These are phyloP conservation scores for Mus spretus DNA, from an alignment of 2,797 vertebrate species.

Conservation along the genomic window DNA sequence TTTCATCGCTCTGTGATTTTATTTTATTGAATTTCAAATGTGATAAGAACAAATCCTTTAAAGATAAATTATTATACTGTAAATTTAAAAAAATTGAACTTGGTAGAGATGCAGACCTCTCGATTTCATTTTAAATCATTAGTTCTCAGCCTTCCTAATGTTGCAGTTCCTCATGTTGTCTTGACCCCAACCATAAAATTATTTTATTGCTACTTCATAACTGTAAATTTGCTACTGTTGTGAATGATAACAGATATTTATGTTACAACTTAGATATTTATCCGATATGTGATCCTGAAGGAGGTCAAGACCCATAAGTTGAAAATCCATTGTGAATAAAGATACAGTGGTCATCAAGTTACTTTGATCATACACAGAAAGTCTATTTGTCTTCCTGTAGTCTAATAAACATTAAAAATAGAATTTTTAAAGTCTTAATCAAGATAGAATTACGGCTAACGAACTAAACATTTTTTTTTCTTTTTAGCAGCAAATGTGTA, in stretches of 20 bases:
- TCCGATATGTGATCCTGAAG: background rate
- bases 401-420: background rate
- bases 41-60: background rate
- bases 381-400: background rate
- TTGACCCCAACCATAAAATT: background rate
- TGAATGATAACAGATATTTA: background rate
- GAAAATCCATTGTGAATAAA: background rate
- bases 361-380: background rate
- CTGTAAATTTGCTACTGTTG: background rate
- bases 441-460: background rate
- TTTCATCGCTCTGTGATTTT: background rate
- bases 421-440: slow-evolving; percentile 10
- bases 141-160: background rate
- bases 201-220: background rate
- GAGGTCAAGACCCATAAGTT: background rate
- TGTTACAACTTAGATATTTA: background rate
- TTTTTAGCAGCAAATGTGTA: background rate
- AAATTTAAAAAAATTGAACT: background rate
- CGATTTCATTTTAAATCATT: background rate
- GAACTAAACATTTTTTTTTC: background rate
- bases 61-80: slow-evolving; percentile 21
- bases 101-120: background rate
- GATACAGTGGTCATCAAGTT: background rate
- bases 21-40: slow-evolving; percentile 51
- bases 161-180: background rate